These are phyloP conservation scores for Idaea dimidiata DNA, from an alignment of 2,888 invertebrate genomes.

Conservation along the genomic window DNA sequence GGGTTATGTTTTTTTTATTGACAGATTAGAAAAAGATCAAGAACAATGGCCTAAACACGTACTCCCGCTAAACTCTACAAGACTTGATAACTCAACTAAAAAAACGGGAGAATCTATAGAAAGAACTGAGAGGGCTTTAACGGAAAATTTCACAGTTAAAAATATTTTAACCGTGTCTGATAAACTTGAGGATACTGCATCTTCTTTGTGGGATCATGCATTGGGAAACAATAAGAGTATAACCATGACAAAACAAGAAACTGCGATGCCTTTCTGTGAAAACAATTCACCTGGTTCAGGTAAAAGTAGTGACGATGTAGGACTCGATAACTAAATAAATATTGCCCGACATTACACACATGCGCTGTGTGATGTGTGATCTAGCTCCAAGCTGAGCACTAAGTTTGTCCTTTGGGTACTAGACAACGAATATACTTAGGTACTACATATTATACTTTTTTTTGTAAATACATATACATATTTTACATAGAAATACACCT, in stretches of 20 bases:
- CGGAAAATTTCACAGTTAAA: slow-evolving; percentile 35
- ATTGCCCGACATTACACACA: too few relatives aligned
- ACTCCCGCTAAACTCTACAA: slow-evolving; percentile 30
- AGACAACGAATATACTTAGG: too few relatives aligned
- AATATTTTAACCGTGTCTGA: slow-evolving; percentile 12
- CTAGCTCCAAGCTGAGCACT: too few relatives aligned
- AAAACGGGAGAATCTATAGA: slow-evolving; percentile 16
- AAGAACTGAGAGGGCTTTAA: slow-evolving; percentile 28
- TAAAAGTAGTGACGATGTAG: too few relatives aligned
- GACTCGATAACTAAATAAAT: too few relatives aligned
- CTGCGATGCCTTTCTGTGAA: slow-evolving; percentile 77
- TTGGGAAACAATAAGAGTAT: slow-evolving; percentile 53
- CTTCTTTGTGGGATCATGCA: slow-evolving; percentile 51
- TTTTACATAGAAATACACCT: too few relatives aligned
- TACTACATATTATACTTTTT: too few relatives aligned
- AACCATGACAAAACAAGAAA: slow-evolving; percentile 52
- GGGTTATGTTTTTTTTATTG: neutral
- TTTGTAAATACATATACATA: too few relatives aligned
- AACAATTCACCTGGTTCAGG: slow-evolving; percentile 83
- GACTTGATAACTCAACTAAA: slow-evolving; percentile 29
- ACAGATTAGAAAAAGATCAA: slow-evolving; percentile 21
- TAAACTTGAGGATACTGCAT: slow-evolving; percentile 20
- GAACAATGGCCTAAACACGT: slow-evolving; percentile 48
- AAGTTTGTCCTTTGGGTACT: too few relatives aligned
- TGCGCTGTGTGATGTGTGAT: too few relatives aligned